Percentiles rank a stretch among this genome's conserved stretches.
These are phyloP conservation scores for Morpho deidamia DNA, from an alignment of 2,888 invertebrate species.

Conservation along the genomic window DNA sequence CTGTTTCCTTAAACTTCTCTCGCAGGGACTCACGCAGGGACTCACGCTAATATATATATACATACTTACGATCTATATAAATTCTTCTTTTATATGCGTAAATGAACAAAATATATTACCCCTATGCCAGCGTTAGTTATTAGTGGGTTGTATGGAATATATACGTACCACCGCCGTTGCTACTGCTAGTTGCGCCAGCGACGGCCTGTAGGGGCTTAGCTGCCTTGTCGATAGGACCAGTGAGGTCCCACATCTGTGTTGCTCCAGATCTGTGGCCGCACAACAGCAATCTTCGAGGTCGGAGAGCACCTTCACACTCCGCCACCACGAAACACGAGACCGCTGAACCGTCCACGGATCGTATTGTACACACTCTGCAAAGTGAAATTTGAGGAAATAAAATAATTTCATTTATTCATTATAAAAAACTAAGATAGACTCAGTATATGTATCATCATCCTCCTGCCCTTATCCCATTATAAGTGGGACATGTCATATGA, in stretches of 20 bases:
- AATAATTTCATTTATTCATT: no score
- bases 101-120: no score
- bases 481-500: no score
- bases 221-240: slow-evolving; percentile 92
- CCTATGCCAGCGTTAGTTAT: neutral
- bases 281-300: slow-evolving; percentile 92
- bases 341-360: slow-evolving; percentile 94
- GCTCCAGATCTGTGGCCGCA: slow-evolving; percentile 96
- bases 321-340: slow-evolving; percentile 98
- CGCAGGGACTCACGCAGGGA: no score
- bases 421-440: no score
- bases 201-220: slow-evolving; percentile 24
- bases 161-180: slow-evolving; percentile 14
- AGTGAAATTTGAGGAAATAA: neutral
- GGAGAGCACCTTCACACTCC: slow-evolving; percentile 97
- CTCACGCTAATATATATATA: no score
- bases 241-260: slow-evolving; percentile 99
- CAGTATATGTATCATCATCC: no score
- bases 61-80: no score
- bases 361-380: slow-evolving; percentile 93
- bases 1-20: no score
- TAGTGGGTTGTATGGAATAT: neutral
- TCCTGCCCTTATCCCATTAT: no score
- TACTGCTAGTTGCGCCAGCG: slow-evolving; percentile 14
- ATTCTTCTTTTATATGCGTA: no score